Evolutionary conservation across 2,888 invertebrate genomes (phyloP).

Genomic region (Abrostola tripartita): DNA sequence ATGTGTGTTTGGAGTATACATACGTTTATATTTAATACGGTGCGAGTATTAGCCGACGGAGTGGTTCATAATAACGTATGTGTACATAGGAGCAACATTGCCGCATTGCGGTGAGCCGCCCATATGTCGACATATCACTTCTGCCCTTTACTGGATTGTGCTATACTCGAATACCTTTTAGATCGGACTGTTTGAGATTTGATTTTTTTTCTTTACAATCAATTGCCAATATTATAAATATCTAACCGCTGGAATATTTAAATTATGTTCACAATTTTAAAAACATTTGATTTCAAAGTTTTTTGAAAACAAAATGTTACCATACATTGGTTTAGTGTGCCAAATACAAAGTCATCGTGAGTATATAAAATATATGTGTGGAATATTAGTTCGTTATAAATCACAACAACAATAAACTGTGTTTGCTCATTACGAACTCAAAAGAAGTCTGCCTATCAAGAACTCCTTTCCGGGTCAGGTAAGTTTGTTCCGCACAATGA

Average conservation of each 20-base stretch:
- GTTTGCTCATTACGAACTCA: slow-evolving; percentile 57
- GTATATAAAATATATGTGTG: slow-evolving; percentile 16
- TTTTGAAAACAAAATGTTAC: background rate
- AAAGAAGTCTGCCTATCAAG: slow-evolving; percentile 63
- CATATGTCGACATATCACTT: slow-evolving; percentile 84
- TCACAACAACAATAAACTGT: slow-evolving; percentile 42
- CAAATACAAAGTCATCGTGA: slow-evolving; percentile 5
- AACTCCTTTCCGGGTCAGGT: slow-evolving; percentile 70
- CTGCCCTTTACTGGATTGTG: slow-evolving; percentile 78
- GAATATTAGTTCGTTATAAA: slow-evolving; percentile 9
- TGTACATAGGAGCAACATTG: slow-evolving; percentile 82
- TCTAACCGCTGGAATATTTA: too few relatives aligned
- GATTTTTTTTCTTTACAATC: slow-evolving; percentile 41
- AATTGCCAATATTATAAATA: too few relatives aligned
- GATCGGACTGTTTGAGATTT: slow-evolving; percentile 55
- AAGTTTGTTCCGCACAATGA: slow-evolving; percentile 66
- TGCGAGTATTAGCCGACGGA: slow-evolving; percentile 74
- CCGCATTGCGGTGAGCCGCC: slow-evolving; percentile 85
- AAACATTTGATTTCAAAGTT: too few relatives aligned
- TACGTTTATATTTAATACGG: slow-evolving; percentile 72
- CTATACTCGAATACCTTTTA: slow-evolving; percentile 69
- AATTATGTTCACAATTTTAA: too few relatives aligned
- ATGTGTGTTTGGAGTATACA: slow-evolving; percentile 45
- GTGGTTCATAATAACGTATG: slow-evolving; percentile 77
- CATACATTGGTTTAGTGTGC: background rate